Percentiles rank a stretch among this genome's conserved stretches.
Conservation (phyloP, 2,797 vertebrate species). For the Catharus ustulatus region DNA sequence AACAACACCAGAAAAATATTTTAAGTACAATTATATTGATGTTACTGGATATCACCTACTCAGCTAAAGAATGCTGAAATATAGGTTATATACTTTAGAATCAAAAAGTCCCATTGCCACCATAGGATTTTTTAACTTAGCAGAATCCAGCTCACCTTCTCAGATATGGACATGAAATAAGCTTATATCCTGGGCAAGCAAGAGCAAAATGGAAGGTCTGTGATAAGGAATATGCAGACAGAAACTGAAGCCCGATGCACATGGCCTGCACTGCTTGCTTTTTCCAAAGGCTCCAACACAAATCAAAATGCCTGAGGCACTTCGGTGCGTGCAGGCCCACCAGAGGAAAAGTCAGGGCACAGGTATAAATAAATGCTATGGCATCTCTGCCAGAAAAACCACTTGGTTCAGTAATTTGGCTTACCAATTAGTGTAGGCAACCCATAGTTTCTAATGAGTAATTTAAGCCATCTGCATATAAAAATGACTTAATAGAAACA, state of each 20-base stretch:
- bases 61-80: not conserved
- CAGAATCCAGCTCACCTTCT: not conserved
- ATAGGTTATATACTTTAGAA: not conserved
- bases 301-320: not conserved
- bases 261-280: not conserved
- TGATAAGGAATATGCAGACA: not conserved
- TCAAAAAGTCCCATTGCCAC: not conserved
- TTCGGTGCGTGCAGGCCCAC: fast-evolving
- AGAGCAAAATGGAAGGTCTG: not conserved
- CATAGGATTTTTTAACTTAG: not conserved
- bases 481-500: constrained; percentile 63
- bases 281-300: not conserved
- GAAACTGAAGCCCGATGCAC: not conserved
- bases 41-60: not conserved
- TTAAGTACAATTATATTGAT: not conserved
- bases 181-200: not conserved
- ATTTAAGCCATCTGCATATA: constrained; percentile 50
- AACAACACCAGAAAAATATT: not conserved
- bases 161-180: not conserved
- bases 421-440: not conserved
- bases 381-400: not conserved
- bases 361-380: not conserved
- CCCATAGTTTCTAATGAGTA: constrained; percentile 53
- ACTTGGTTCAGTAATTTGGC: not conserved
- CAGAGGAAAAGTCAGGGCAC: not conserved